A percentile compares a stretch with the other conserved stretches of the same genome.
Evolutionary conservation across 2,888 invertebrate genomes (phyloP).

Genomic region (Protophormia terraenovae): DNA sequence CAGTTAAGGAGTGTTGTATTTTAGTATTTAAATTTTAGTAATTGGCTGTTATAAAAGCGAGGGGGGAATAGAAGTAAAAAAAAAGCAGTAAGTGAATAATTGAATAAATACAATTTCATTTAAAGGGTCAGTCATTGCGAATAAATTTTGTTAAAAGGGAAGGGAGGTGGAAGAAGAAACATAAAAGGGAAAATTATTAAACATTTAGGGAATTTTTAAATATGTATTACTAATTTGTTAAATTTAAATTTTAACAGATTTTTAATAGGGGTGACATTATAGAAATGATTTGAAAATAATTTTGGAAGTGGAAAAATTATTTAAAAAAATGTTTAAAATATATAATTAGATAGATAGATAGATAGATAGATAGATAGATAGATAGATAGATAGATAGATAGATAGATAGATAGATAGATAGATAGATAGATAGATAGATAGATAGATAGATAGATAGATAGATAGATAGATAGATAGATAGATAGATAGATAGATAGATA

Average conservation of each 20-base stretch:
- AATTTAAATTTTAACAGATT: not conserved
- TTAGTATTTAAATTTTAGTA: not conserved
- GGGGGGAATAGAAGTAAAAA: not conserved
- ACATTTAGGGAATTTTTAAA: not conserved
- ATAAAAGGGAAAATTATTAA: not conserved
- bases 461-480: no score
- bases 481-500: no score
- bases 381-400: no score
- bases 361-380: no score
- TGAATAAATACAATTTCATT: not conserved
- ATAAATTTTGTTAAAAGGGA: not conserved
- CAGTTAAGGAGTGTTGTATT: not conserved
- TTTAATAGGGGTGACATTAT: no score
- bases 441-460: no score
- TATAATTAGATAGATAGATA: no score
- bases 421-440: no score
- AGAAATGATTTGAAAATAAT: not conserved
- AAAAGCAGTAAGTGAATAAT: not conserved
- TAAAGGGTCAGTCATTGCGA: not conserved
- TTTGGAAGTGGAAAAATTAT: no score
- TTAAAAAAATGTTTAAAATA: no score
- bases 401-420: no score
- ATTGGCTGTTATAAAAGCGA: not conserved
- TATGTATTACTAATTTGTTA: not conserved
- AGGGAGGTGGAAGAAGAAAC: not conserved